A percentile compares a stretch with the other conserved stretches of the same genome.
Conservation (phyloP, 2,888 invertebrate genomes). For the Brachycybe producta region DNA sequence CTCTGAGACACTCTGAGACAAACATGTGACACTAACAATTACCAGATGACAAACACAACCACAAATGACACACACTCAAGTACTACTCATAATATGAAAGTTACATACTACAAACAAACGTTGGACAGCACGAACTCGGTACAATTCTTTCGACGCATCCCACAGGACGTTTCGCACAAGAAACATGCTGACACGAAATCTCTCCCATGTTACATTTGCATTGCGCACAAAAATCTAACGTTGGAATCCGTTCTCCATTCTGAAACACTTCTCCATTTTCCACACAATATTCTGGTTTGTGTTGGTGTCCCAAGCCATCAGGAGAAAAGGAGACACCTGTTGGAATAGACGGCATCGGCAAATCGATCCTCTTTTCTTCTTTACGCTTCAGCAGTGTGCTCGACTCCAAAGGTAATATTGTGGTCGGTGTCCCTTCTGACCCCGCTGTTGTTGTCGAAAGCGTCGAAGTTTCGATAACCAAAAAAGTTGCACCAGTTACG, state of each 20-base stretch:
- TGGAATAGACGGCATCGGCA: too few species aligned
- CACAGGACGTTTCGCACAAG: conserved; percentile 33
- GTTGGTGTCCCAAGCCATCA: not conserved
- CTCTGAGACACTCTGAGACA: too few species aligned
- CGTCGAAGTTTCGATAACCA: too few species aligned
- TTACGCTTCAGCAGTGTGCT: too few species aligned
- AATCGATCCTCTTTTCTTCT: too few species aligned
- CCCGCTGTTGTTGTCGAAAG: not conserved
- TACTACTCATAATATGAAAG: too few species aligned
- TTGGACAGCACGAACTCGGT: conserved; percentile 38
- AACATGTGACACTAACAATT: too few species aligned
- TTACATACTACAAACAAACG: conserved; percentile 42
- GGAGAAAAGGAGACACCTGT: not conserved
- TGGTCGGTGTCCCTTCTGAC: not conserved
- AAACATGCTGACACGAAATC: conserved; percentile 43
- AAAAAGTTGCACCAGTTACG: too few species aligned
- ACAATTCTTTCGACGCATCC: conserved; percentile 15
- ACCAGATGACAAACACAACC: too few species aligned
- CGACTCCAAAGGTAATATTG: not conserved
- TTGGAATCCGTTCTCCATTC: conserved; percentile 43
- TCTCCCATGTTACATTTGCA: conserved; percentile 48
- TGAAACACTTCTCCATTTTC: conserved; percentile 24
- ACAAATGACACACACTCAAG: too few species aligned
- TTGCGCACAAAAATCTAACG: conserved; percentile 40
- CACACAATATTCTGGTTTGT: conserved; percentile 20